A percentile compares a stretch with the other conserved stretches of the same genome.
Conservation (phyloP, 2,113 vertebrate species). For the Bos javanicus region DNA sequence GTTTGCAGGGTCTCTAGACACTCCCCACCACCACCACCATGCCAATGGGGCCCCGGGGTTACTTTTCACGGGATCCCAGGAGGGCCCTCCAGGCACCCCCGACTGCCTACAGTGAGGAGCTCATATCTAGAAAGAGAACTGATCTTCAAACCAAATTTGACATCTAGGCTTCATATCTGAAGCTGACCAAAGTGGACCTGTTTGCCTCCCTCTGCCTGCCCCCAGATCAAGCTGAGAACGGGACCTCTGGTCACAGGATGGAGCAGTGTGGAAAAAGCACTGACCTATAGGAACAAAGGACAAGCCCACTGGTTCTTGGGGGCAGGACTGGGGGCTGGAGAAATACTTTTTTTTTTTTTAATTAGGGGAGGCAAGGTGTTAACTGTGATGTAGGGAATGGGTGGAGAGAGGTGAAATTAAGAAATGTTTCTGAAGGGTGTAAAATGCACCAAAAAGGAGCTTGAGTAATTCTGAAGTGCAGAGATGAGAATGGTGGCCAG, state of each 20-base stretch:
- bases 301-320: background rate
- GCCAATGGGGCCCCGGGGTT: background rate
- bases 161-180: background rate
- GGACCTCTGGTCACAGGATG: no score
- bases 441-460: no score
- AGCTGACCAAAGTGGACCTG: background rate
- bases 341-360: background rate
- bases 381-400: background rate
- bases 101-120: accelerated
- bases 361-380: background rate
- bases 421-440: background rate
- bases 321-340: background rate
- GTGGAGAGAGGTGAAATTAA: no score
- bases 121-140: background rate
- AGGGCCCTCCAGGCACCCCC: background rate
- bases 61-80: background rate
- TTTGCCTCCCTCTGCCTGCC: background rate
- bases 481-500: accelerated
- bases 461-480: background rate
- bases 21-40: background rate
- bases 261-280: accelerated
- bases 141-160: no score
- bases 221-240: background rate
- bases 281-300: no score
- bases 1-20: background rate